These are phyloP conservation scores for Hypotaenidia philippensis DNA, from an alignment of 2,797 vertebrate genomes.

Conservation along the genomic window DNA sequence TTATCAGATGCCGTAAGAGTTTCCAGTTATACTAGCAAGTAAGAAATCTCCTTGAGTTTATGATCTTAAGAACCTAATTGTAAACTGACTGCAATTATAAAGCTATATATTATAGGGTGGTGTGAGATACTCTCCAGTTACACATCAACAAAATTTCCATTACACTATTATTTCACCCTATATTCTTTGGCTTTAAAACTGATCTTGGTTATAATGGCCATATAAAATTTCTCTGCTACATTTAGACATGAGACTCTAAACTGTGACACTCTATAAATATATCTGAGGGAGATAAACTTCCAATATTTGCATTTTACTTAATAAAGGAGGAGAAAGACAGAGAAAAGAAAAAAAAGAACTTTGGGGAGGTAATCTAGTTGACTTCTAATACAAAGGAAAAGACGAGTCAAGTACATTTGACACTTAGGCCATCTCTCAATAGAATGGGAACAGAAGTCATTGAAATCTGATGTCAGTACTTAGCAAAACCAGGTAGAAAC, in stretches of 20 bases:
- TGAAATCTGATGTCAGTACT: background rate
- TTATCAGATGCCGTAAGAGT: background rate
- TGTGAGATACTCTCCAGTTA: background rate
- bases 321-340: background rate
- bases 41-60: background rate
- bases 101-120: background rate
- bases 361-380: background rate
- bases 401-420: background rate
- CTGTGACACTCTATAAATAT: background rate
- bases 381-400: background rate
- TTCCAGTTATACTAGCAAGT: background rate
- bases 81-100: background rate
- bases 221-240: background rate
- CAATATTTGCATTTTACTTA: background rate
- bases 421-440: background rate
- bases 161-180: background rate
- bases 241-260: background rate
- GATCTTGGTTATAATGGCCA: background rate
- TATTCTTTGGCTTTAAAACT: background rate
- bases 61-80: background rate
- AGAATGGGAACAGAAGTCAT: background rate
- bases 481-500: background rate
- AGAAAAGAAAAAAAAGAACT: background rate
- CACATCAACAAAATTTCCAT: background rate
- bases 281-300: background rate